Conservation (phyloP, 2,888 invertebrate genomes). For the Folsomia candida region DNA sequence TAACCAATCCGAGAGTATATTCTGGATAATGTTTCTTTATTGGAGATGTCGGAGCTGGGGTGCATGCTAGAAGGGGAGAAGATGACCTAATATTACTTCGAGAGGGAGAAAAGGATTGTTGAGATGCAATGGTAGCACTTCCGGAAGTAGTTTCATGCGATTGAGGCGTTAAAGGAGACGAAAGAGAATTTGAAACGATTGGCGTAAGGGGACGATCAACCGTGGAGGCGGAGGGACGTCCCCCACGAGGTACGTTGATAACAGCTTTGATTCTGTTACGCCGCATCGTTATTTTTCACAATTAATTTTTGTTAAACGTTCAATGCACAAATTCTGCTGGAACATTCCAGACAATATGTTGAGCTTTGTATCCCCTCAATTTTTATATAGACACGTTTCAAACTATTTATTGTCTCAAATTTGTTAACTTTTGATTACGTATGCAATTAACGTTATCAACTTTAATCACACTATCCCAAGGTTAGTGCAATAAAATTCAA, state of each 20-base stretch:
- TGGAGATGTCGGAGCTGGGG: background rate
- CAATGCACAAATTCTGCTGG: background rate
- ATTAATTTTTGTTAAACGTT: background rate
- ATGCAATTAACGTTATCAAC: too few relatives aligned
- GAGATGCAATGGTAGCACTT: background rate
- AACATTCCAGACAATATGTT: too few relatives aligned
- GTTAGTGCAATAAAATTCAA: too few relatives aligned
- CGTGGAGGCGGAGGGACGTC: background rate
- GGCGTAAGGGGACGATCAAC: conserved; percentile 3
- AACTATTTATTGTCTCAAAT: too few relatives aligned
- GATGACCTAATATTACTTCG: too few relatives aligned
- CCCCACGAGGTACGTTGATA: conserved; percentile 40
- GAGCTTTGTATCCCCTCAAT: too few relatives aligned
- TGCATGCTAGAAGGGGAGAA: background rate
- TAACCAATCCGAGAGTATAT: background rate
- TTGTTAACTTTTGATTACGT: too few relatives aligned
- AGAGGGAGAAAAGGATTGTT: background rate
- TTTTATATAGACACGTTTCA: too few relatives aligned
- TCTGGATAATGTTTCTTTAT: background rate
- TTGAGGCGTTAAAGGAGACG: background rate
- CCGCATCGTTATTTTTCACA: conserved; percentile 35
- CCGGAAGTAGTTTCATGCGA: background rate
- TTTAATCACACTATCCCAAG: too few relatives aligned
- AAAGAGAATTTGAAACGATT: background rate
- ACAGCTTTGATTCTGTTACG: conserved; percentile 47